Evolutionary conservation across 1,140 invertebrate species (phyloP).

Genomic region (Drosophila miranda): DNA sequence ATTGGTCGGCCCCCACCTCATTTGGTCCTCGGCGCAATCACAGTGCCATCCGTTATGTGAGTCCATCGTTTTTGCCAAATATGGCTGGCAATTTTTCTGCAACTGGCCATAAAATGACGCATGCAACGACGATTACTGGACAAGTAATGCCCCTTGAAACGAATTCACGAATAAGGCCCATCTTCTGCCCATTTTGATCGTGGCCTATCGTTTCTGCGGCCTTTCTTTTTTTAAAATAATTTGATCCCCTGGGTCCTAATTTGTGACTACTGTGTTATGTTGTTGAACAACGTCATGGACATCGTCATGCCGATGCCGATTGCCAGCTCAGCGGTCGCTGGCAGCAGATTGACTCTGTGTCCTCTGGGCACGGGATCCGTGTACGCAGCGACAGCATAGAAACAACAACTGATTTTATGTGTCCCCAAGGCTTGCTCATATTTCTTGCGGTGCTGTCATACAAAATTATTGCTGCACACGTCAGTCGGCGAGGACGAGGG

Average conservation of each 20-base stretch:
- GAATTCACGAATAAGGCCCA: constrained; percentile 2
- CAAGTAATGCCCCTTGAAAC: constrained; percentile 4
- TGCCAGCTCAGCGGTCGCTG: constrained; percentile 9
- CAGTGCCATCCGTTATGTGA: constrained; percentile 28
- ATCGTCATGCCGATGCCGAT: constrained; percentile 35
- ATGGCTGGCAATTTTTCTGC: constrained; percentile 48
- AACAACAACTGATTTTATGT: constrained; percentile 65
- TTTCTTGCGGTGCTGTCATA: constrained; percentile 53
- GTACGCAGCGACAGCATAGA: constrained; percentile 26
- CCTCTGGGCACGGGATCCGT: constrained; percentile 55
- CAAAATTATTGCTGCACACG: constrained; percentile 57
- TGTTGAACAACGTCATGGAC: constrained; percentile 60
- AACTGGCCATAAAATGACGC: constrained; percentile 36
- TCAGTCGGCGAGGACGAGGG: background rate
- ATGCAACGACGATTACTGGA: constrained; percentile 40
- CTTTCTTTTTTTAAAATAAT: constrained; percentile 66
- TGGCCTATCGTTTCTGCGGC: constrained; percentile 31
- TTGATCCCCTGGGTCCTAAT: constrained; percentile 75
- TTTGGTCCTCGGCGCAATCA: background rate
- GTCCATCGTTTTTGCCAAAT: constrained; percentile 27
- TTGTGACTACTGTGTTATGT: constrained; percentile 55
- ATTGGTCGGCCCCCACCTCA: background rate
- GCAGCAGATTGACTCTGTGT: constrained; percentile 53
- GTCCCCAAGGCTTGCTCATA: constrained; percentile 67
- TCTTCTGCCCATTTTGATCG: constrained; percentile 13